Evolutionary conservation across 2,888 invertebrate genomes (phyloP).

Genomic region (Atrina japonica): DNA sequence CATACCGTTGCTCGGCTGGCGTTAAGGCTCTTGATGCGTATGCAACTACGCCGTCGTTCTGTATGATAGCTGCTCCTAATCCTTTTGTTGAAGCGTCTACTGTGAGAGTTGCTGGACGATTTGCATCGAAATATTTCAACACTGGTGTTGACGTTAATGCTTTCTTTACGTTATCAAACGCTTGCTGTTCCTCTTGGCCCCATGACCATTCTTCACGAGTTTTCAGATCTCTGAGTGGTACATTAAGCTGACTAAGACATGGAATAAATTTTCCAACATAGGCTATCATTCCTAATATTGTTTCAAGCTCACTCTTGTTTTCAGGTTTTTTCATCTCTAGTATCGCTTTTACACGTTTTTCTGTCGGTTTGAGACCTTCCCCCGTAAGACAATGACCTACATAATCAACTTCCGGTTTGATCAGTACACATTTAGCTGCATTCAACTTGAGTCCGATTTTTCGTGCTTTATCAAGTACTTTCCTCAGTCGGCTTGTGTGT

Average conservation of each 20-base stretch:
- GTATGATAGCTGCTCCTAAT: constrained; percentile 26
- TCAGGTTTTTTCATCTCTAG: constrained; percentile 31
- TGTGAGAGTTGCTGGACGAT: constrained; percentile 7
- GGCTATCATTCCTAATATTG: constrained; percentile 32
- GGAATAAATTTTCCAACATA: constrained; percentile 34
- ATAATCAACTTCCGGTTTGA: constrained; percentile 31
- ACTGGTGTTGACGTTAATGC: constrained; percentile 29
- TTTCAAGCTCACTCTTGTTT: constrained; percentile 31
- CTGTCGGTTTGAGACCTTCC: constrained; percentile 38
- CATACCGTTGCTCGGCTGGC: constrained; percentile 27
- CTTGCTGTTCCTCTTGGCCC: constrained; percentile 6
- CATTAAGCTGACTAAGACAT: constrained; percentile 25
- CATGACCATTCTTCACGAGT: constrained; percentile 18
- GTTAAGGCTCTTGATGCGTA: constrained; percentile 32
- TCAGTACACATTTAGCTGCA: constrained; percentile 12
- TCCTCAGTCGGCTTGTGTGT: constrained; percentile 6
- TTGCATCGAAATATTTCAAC: constrained; percentile 27
- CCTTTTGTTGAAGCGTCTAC: constrained; percentile 38
- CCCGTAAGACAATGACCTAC: constrained; percentile 15
- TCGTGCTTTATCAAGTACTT: constrained; percentile 17
- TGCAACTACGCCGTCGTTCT: constrained; percentile 28
- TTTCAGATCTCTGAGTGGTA: constrained; percentile 36
- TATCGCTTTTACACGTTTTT: constrained; percentile 15
- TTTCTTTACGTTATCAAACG: constrained; percentile 21
- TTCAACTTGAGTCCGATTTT: constrained; percentile 24